A percentile compares a stretch with the other conserved stretches of the same genome.
Evolutionary conservation across 2,113 vertebrate genomes (phyloP).

Genomic region (Percina caprodes): DNA sequence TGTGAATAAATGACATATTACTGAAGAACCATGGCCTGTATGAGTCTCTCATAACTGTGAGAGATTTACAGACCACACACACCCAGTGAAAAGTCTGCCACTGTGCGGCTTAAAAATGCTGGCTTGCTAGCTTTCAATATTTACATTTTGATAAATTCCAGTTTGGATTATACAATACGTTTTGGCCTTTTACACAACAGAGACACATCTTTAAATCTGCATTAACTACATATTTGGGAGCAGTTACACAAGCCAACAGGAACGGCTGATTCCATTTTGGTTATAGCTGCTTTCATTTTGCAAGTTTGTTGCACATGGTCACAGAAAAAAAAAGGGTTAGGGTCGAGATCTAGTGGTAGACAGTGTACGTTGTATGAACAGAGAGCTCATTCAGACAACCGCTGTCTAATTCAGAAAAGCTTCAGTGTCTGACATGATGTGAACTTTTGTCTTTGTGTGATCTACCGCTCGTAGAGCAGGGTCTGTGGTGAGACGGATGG

Average conservation of each 20-base stretch:
- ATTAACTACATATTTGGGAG: neutral
- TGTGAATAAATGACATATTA: too few species aligned
- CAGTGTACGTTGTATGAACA: neutral
- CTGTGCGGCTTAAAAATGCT: neutral
- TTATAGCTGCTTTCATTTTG: too few species aligned
- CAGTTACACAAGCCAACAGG: neutral
- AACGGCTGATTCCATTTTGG: too few species aligned
- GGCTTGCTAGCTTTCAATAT: neutral
- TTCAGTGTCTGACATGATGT: neutral
- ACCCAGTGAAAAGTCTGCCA: too few species aligned
- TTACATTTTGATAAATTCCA: neutral
- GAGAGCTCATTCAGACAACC: neutral
- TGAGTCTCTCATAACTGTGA: too few species aligned
- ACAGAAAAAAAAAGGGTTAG: too few species aligned
- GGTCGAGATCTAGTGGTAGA: neutral
- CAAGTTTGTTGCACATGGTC: too few species aligned
- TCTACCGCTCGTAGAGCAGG: neutral
- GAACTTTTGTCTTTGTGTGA: slow-evolving; percentile 8
- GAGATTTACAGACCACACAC: neutral
- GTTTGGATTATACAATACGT: neutral
- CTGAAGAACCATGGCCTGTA: too few species aligned
- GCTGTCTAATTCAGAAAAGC: too few species aligned
- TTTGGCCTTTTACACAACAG: neutral
- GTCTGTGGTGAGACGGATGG: neutral
- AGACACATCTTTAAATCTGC: too few species aligned